phyloP scores from a whole-genome alignment of 2,113 vertebrate genomes.

The Nesogale talazaci region DNA sequence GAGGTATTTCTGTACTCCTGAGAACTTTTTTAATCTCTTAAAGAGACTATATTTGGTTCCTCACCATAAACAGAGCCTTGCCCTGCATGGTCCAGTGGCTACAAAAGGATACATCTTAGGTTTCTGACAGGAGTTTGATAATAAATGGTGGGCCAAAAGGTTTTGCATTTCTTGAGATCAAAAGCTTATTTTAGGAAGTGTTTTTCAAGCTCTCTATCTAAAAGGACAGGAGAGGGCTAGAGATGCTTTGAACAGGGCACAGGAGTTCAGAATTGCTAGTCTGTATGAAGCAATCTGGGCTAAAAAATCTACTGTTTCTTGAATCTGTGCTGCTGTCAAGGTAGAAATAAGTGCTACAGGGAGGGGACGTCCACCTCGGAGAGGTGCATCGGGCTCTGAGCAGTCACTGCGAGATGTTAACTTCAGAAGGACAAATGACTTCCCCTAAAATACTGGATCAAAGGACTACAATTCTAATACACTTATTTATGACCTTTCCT shows the following conservation, averaged over 20 bases:
- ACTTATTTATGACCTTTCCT: background rate
- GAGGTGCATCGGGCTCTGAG: background rate
- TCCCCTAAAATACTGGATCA: conserved; percentile 3
- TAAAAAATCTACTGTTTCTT: conserved; percentile 18
- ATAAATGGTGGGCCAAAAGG: background rate
- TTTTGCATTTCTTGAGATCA: conserved; percentile 1
- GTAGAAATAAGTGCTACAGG: background rate
- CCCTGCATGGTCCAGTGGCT: too few relatives aligned
- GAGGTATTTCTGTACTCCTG: too few relatives aligned
- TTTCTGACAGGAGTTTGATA: background rate
- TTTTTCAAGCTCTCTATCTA: conserved; percentile 27
- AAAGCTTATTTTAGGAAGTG: background rate
- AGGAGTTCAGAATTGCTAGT: conserved; percentile 23
- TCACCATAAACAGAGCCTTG: too few relatives aligned
- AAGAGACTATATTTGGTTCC: too few relatives aligned
- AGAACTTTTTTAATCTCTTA: too few relatives aligned
- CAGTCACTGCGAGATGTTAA: background rate
- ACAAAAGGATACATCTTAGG: too few relatives aligned
- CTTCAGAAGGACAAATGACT: background rate
- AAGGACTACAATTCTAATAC: background rate
- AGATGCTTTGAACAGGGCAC: background rate
- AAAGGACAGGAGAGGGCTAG: background rate
- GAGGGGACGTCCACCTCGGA: background rate
- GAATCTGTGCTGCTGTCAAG: background rate
- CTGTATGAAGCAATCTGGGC: background rate